Base-by-base conservation (phyloP, 2,797 vertebrate genomes). In the Syndactyla subalaris region DNA sequence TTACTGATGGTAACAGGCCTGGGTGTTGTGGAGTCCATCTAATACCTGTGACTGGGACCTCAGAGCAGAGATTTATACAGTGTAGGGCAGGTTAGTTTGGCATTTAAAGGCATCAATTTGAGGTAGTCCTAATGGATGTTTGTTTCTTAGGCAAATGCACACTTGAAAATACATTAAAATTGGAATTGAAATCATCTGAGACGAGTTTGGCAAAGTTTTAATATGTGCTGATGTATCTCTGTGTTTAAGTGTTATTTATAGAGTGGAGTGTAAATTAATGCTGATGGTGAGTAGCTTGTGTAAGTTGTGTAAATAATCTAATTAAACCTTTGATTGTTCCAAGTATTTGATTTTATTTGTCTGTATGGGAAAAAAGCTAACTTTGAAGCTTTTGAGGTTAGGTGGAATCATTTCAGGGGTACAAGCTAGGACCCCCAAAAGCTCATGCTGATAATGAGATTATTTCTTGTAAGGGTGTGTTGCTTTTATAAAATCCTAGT, bases 31-130 rank as follows among this genome's bases (percentile, higher is more conserved):
- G 22, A 46, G 21, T 75, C 36, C 20, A 1, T 45, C 46, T 68
- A 0, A 57, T 32, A 10, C 1, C 66, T 5, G 0, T 10, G 4
- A 1, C 0, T 3, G 34, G 11, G 16, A 41, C 30, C 17, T 79
- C 1, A 3, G 4, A 4, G 22, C 2, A 12, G 46, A 19, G 41
- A 1, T 2, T 15, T 48, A 4, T 12, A 4, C 23, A 5, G 22
- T 1, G 0, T 24, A 46, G 54, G 49, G 9, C n/a, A 65, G 13
- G 6, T 49, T 14, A 10, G 52, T 52, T 55, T 16, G 38, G 13
- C 38, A 17, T 48, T 67, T 77, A 29, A 45, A 74, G 39, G 20
- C 30, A 67, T 21, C 46, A 11, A 0, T 36, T 24, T 14, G 24
- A 10, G 79, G n/a, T 8, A 27, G 20, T 16, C 34, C 18, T 52